Conservation (phyloP, 1,140 invertebrate species). For the Nilaparvata lugens region DNA sequence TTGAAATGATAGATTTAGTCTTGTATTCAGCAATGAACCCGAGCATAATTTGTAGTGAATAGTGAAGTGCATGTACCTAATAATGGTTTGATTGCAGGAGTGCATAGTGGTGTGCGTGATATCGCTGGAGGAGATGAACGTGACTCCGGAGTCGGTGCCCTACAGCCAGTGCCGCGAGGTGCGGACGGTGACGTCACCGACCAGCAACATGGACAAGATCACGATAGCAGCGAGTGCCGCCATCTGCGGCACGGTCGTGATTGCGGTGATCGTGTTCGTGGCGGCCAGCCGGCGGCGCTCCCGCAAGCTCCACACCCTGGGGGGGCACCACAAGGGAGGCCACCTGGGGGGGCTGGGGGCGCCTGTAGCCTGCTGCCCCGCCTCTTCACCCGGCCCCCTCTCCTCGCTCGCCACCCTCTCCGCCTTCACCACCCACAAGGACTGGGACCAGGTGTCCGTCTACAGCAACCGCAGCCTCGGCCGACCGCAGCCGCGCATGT, state of each 20-base stretch:
- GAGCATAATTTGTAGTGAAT: too few species aligned
- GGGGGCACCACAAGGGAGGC: slow-evolving; percentile 45
- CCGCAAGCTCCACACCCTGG: slow-evolving; percentile 61
- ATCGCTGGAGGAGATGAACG: slow-evolving; percentile 74
- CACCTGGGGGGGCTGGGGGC: slow-evolving; percentile 52
- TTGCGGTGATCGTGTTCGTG: slow-evolving; percentile 79
- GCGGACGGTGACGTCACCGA: slow-evolving; percentile 65
- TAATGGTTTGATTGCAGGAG: slow-evolving; percentile 45
- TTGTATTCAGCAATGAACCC: too few species aligned
- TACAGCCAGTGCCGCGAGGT: slow-evolving; percentile 82
- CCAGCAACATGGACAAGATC: slow-evolving; percentile 87
- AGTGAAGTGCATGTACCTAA: too few species aligned
- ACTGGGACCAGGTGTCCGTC: slow-evolving; percentile 89
- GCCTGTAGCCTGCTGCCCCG: slow-evolving; percentile 63
- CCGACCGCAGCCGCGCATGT: slow-evolving; percentile 67
- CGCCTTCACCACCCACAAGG: slow-evolving; percentile 73
- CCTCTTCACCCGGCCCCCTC: slow-evolving; percentile 63
- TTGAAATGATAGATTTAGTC: too few species aligned
- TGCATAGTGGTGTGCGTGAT: slow-evolving; percentile 88
- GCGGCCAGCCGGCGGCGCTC: slow-evolving; percentile 57
- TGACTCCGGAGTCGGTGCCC: slow-evolving; percentile 76
- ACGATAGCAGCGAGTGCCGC: slow-evolving; percentile 86
- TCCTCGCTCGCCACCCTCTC: slow-evolving; percentile 69
- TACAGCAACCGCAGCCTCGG: slow-evolving; percentile 84
- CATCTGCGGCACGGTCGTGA: slow-evolving; percentile 85